These are phyloP conservation scores for Neodon shergylaensis DNA, from an alignment of 2,113 vertebrate genomes.

Conservation along the genomic window DNA sequence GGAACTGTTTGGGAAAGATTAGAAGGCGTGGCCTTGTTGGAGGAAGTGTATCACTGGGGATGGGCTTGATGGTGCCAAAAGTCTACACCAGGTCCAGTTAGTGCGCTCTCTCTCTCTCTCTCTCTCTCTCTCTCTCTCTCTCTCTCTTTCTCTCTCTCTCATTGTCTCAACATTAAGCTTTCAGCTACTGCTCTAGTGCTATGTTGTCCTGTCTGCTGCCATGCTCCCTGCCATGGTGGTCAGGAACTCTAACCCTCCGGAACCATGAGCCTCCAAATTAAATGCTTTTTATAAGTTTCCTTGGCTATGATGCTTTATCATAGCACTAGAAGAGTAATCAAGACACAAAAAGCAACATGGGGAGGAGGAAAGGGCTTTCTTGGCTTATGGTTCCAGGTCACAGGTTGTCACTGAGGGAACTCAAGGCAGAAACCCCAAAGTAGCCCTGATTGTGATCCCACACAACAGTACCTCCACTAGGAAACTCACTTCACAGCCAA, in stretches of 20 bases:
- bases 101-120: not conserved
- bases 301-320: not conserved
- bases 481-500: not conserved
- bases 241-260: not conserved
- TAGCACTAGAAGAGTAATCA: not conserved
- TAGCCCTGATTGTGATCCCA: not conserved
- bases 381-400: not conserved
- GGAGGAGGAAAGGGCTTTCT: not conserved
- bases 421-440: not conserved
- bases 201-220: not conserved
- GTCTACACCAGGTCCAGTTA: not conserved
- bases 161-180: not conserved
- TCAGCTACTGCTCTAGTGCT: not conserved
- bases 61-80: not conserved
- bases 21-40: not conserved
- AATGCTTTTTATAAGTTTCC: not conserved
- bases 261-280: not conserved
- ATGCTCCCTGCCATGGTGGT: not conserved
- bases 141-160: not conserved
- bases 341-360: not conserved
- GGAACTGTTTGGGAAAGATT: not conserved
- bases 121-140: not conserved
- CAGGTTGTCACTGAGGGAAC: not conserved
- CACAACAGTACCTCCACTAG: not conserved
- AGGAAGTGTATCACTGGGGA: not conserved